These are phyloP conservation scores for Epinephelus fuscoguttatus DNA, from an alignment of 2,113 vertebrate species.

Conservation along the genomic window DNA sequence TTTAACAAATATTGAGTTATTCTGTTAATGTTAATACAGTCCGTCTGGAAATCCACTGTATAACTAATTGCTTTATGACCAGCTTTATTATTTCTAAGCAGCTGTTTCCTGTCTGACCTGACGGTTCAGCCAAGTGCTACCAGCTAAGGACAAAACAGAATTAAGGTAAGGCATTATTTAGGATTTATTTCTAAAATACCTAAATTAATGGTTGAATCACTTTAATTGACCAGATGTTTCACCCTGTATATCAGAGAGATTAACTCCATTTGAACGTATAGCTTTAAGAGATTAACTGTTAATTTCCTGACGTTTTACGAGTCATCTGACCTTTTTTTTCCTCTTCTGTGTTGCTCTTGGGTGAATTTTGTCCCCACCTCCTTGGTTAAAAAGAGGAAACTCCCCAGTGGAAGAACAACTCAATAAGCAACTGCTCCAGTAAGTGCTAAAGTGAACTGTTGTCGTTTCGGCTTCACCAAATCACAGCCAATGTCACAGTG, in stretches of 20 bases:
- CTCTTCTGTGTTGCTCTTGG: neutral
- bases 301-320: conserved; percentile 30
- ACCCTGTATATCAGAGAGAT: conserved; percentile 8
- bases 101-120: conserved; percentile 45
- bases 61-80: conserved; percentile 23
- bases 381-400: conserved; percentile 11
- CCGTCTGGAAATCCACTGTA: neutral
- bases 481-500: conserved; percentile 29
- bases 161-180: conserved; percentile 7
- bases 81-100: conserved; percentile 35
- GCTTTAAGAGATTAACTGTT: conserved; percentile 26
- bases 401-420: neutral
- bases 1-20: conserved; percentile 24
- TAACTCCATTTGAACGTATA: conserved; percentile 11
- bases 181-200: neutral
- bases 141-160: neutral
- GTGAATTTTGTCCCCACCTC: neutral
- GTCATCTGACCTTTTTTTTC: neutral
- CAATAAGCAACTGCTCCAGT: neutral
- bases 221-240: conserved; percentile 32
- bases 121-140: conserved; percentile 7
- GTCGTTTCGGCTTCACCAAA: conserved; percentile 13
- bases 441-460: neutral
- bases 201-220: conserved; percentile 4
- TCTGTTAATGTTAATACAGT: neutral